Conservation (phyloP, 2,113 vertebrate species). For the Hoplias malabaricus region DNA sequence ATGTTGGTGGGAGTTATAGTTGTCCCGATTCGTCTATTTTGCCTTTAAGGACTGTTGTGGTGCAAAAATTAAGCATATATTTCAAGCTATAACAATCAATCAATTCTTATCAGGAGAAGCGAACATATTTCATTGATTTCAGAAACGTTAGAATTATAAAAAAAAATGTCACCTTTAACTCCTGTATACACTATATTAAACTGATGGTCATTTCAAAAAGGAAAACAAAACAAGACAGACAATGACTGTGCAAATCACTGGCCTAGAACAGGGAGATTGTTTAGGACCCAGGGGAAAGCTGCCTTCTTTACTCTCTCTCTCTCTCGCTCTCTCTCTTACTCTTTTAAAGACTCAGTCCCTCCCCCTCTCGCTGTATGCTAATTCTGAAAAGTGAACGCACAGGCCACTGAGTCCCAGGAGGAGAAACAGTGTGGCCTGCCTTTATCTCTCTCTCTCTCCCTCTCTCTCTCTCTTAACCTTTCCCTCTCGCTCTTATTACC, state of each 20-base stretch:
- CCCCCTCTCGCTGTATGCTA: conserved; percentile 70
- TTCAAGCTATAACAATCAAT: no score
- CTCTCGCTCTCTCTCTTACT: conserved; percentile 48
- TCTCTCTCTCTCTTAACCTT: conserved; percentile 28
- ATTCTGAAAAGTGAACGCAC: conserved; percentile 73
- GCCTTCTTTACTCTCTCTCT: conserved; percentile 28
- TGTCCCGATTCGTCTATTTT: no score
- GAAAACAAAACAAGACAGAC: conserved; percentile 28
- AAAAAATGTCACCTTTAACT: no score
- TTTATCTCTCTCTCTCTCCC: conserved; percentile 51
- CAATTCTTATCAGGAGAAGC: no score
- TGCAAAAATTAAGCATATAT: no score
- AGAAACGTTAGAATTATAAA: no score
- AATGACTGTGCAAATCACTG: conserved; percentile 60
- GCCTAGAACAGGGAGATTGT: conserved; percentile 61
- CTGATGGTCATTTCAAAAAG: not conserved
- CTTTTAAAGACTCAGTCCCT: conserved; percentile 41
- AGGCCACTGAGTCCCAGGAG: conserved; percentile 75
- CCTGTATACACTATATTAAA: no score
- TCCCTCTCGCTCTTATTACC: conserved; percentile 50
- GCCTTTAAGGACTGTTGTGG: no score
- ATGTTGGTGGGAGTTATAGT: no score
- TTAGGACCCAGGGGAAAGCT: conserved; percentile 67
- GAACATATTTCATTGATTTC: no score
- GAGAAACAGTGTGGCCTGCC: conserved; percentile 65